Evolutionary conservation across 2,888 invertebrate species (phyloP).

Genomic region (Dilophus febrilis): DNA sequence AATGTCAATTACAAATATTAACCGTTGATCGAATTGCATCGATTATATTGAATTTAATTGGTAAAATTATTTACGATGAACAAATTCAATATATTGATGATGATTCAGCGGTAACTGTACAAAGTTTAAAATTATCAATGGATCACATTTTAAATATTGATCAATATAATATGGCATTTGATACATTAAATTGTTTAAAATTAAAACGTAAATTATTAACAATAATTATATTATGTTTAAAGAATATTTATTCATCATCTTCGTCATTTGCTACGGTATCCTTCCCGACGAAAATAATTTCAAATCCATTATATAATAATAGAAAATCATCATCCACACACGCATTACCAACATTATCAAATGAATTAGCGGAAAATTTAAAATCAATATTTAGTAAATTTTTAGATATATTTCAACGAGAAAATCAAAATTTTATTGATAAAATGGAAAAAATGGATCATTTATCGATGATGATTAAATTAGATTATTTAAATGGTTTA

Average conservation of each 20-base stretch:
- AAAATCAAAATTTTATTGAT: too few species aligned
- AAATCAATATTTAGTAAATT: too few species aligned
- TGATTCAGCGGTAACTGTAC: slow-evolving; percentile 19
- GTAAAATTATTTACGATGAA: slow-evolving; percentile 22
- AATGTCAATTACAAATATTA: too few species aligned
- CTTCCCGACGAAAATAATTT: too few species aligned
- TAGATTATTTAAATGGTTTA: not conserved
- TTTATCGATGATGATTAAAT: not conserved
- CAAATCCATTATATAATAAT: too few species aligned
- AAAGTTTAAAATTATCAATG: slow-evolving; percentile 23
- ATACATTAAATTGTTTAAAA: slow-evolving; percentile 16
- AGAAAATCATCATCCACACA: too few species aligned
- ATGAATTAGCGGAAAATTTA: too few species aligned
- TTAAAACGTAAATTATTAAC: slow-evolving; percentile 22
- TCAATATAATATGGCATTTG: slow-evolving; percentile 13
- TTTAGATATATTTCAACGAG: too few species aligned
- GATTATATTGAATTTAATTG: slow-evolving; percentile 22
- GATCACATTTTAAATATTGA: slow-evolving; percentile 10
- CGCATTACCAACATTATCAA: not conserved
- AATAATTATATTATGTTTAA: slow-evolving; percentile 21
- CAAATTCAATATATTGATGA: slow-evolving; percentile 16
- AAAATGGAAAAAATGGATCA: too few species aligned
- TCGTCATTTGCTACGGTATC: too few species aligned
- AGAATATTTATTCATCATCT: slow-evolving; percentile 13
- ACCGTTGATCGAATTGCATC: slow-evolving; percentile 24